Base-by-base conservation (phyloP, 2,888 invertebrate genomes). In the Sylvicola fuscatus region DNA sequence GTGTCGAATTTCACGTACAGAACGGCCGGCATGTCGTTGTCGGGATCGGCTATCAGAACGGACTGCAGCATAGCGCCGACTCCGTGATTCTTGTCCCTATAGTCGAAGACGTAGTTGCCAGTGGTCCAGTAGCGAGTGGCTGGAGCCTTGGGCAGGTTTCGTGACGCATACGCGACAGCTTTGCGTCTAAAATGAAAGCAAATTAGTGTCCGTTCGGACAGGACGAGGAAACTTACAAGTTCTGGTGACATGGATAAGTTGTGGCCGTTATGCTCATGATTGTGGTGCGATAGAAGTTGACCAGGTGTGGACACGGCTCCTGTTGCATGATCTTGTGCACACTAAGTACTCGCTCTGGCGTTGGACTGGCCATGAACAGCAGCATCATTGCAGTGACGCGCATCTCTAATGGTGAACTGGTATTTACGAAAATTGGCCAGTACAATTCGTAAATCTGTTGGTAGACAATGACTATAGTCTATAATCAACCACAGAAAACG, bases 101-200 rank as follows among this genome's bases (percentile, higher is more conserved):
- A 71, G 40, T 75, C 77, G 43, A 76, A 64, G 37, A 79, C 64
- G 47, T 75, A 74, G 52, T 78, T 78, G 17, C 75, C 77, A 0
- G 77, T 77, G 0, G 72, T 67, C 66, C 77, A 72, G 44, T 66
- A 67, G 4, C 66, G 60, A 8, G 56, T 51, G 2, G 62, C 61
- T 6, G 65, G 63, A 0, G 70, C 67, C 43, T 65, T 62, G 0
- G 65, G 62, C 34, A 77, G 60, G 43, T 74, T 66, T 21, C 70
- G 68, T 2, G 67, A 63, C 40, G 79, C 65, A 45, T 76, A 75
- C 0, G 72, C 68, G 0, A 75, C 65, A 43, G 72, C 65, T 39
- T 65, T 65, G 1, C 72, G 67, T 26, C 77, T 77, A 27, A 21
- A 29, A 36, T n/a, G 10, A 38, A 11, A 21, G 3, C 5, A 10